A percentile compares a stretch with the other conserved stretches of the same genome.
phyloP scores from a whole-genome alignment of 2,797 vertebrate genomes.

The Siniperca obscura region DNA sequence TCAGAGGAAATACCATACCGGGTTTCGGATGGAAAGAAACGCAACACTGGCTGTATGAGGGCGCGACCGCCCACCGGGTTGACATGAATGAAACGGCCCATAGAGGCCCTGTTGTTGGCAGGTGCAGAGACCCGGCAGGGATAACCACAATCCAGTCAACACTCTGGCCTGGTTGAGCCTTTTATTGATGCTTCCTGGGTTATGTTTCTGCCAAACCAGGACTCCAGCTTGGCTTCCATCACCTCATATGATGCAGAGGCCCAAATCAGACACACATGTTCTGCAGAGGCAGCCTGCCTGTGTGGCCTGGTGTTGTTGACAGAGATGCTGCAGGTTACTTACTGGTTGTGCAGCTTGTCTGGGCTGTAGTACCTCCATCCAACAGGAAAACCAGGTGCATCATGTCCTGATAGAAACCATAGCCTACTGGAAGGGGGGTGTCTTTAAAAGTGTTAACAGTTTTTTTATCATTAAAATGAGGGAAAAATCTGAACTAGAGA shows the following conservation, averaged over 20 bases:
- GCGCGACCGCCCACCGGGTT: slow-evolving; percentile 25
- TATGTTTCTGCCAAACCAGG: background rate
- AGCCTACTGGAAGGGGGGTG: background rate
- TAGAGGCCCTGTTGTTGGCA: slow-evolving; percentile 60
- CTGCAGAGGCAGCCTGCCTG: background rate
- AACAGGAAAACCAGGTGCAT: background rate
- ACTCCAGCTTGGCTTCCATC: background rate
- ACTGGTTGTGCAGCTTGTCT: slow-evolving; percentile 7
- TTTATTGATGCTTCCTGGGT: background rate
- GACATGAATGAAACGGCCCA: slow-evolving; percentile 36
- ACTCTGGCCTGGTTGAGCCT: background rate
- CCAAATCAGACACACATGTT: background rate
- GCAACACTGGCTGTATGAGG: background rate
- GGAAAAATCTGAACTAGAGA: background rate
- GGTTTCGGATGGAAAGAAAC: background rate
- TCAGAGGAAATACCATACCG: slow-evolving; percentile 6
- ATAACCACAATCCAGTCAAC: background rate
- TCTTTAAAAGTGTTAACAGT: no score
- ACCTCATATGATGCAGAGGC: background rate
- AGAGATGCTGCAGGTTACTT: slow-evolving; percentile 29
- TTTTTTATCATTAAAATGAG: no score
- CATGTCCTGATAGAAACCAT: background rate
- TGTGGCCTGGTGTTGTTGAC: slow-evolving; percentile 9
- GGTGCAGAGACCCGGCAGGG: slow-evolving; percentile 41
- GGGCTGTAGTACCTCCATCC: slow-evolving; percentile 9